Percentiles rank a stretch among this genome's conserved stretches.
Evolutionary conservation across 2,888 invertebrate species (phyloP).

Genomic region (Charanyca ferruginea): DNA sequence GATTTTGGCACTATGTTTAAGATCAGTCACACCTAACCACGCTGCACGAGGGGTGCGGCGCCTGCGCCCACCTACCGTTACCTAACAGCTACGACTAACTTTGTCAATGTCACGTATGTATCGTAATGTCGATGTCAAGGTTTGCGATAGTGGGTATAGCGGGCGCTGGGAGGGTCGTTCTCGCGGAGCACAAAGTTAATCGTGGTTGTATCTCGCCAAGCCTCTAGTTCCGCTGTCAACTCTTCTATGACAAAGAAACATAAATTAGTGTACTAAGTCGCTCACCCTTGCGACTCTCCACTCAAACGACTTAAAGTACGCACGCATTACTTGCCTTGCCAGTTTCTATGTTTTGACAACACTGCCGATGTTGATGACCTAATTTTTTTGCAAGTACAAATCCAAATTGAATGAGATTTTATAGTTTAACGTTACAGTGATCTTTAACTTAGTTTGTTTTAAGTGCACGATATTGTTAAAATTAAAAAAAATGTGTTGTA

Average conservation of each 20-base stretch:
- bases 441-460: constrained; percentile 89
- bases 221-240: constrained; percentile 86
- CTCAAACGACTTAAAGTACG: constrained; percentile 81
- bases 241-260: constrained; percentile 88
- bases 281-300: constrained; percentile 72
- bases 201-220: constrained; percentile 76
- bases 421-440: constrained; percentile 89
- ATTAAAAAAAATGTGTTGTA: constrained; percentile 88
- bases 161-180: constrained; percentile 74
- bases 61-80: constrained; percentile 74
- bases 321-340: constrained; percentile 90
- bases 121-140: constrained; percentile 64
- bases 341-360: constrained; percentile 90
- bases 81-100: constrained; percentile 88
- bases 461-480: constrained; percentile 90
- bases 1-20: constrained; percentile 75
- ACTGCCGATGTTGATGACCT: constrained; percentile 87
- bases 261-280: constrained; percentile 70
- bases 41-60: constrained; percentile 80
- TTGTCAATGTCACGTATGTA: constrained; percentile 76
- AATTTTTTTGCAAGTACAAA: constrained; percentile 90
- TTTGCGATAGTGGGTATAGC: constrained; percentile 69
- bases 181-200: constrained; percentile 77
- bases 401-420: constrained; percentile 90
- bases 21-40: constrained; percentile 81